phyloP scores from a whole-genome alignment of 1,140 invertebrate species.

The Macrocentrus cingulum region DNA sequence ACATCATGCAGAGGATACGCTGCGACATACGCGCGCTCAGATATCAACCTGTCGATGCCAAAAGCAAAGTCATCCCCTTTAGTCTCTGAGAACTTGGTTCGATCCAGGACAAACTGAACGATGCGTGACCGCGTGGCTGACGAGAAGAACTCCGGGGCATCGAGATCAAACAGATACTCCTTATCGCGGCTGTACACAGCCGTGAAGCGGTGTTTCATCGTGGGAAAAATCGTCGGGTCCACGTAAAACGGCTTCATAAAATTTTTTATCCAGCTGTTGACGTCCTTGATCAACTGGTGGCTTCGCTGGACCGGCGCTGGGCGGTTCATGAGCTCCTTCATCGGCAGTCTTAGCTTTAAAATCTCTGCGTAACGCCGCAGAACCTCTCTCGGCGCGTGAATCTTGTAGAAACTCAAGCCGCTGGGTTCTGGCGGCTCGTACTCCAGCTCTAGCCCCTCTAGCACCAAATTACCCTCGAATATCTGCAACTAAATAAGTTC shows the following conservation, averaged over 20 bases:
- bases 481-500: constrained; percentile 41
- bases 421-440: constrained; percentile 64
- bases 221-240: constrained; percentile 69
- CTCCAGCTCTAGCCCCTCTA: constrained; percentile 71
- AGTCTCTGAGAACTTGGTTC: constrained; percentile 76
- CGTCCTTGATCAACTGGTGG: constrained; percentile 64
- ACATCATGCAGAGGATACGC: constrained; percentile 92
- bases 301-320: constrained; percentile 63
- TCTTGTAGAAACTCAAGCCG: constrained; percentile 73
- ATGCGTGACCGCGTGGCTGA: constrained; percentile 82
- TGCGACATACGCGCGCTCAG: constrained; percentile 76
- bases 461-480: constrained; percentile 70
- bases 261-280: constrained; percentile 64
- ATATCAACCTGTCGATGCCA: constrained; percentile 81
- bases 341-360: constrained; percentile 91
- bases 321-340: constrained; percentile 78
- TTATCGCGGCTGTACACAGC: constrained; percentile 85
- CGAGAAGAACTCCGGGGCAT: constrained; percentile 81
- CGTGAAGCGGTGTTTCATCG: constrained; percentile 72
- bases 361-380: constrained; percentile 89
- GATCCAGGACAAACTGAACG: constrained; percentile 88
- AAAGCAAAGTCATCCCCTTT: constrained; percentile 72
- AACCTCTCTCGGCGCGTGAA: constrained; percentile 85
- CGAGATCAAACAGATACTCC: constrained; percentile 85
- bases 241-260: constrained; percentile 67